Conservation (phyloP, 2,113 vertebrate species). For the Trinectes maculatus region DNA sequence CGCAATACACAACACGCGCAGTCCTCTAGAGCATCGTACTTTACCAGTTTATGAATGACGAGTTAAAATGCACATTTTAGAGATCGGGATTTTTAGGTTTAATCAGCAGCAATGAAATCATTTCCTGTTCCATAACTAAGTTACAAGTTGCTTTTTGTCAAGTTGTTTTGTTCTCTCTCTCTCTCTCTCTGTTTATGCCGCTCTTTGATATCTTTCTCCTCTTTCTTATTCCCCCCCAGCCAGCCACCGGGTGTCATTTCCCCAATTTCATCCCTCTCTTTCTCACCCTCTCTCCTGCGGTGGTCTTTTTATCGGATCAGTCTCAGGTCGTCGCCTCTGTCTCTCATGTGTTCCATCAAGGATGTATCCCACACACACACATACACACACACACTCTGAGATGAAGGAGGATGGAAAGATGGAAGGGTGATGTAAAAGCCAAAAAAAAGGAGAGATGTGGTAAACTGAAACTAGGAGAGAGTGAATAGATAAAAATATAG, state of each 20-base stretch:
- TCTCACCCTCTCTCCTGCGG: slow-evolving; percentile 64
- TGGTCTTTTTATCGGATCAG: slow-evolving; percentile 84
- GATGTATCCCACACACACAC: slow-evolving; percentile 50
- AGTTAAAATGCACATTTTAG: neutral
- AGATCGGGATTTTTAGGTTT: neutral
- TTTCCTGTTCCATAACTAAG: neutral
- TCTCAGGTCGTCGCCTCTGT: slow-evolving; percentile 81
- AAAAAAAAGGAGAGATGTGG: neutral
- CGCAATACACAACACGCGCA: neutral
- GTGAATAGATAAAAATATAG: slow-evolving; percentile 1
- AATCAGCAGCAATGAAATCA: slow-evolving; percentile 5
- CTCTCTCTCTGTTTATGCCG: slow-evolving; percentile 14
- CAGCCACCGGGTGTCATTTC: slow-evolving; percentile 54
- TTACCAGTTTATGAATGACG: neutral
- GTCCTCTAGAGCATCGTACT: slow-evolving; percentile 17
- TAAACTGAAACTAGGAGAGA: neutral
- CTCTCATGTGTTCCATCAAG: slow-evolving; percentile 81
- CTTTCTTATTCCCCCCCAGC: slow-evolving; percentile 6
- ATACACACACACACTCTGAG: slow-evolving; percentile 12
- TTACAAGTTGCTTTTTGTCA: neutral
- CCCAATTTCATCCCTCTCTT: slow-evolving; percentile 64
- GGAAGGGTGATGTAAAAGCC: slow-evolving; percentile 17
- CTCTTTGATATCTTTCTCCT: slow-evolving; percentile 52
- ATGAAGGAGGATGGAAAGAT: slow-evolving; percentile 6
- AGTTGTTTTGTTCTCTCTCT: slow-evolving; percentile 17